These are phyloP conservation scores for Psococerastis gibbosa DNA, from an alignment of 2,888 invertebrate genomes.

Conservation along the genomic window DNA sequence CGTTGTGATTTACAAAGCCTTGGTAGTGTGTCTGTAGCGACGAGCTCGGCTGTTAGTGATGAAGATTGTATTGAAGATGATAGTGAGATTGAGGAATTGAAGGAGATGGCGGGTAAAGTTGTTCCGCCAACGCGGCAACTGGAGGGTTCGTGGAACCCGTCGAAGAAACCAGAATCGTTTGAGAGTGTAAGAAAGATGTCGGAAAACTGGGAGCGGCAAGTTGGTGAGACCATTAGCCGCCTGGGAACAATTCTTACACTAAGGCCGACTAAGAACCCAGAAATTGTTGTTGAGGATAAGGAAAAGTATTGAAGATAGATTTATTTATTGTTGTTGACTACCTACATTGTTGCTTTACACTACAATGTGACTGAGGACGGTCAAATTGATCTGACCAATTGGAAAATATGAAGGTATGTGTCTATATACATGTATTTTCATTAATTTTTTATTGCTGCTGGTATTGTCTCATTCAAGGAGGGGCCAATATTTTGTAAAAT, in stretches of 20 bases:
- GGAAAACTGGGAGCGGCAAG: slow-evolving; percentile 5
- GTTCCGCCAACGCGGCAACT: not conserved
- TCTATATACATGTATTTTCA: too few relatives aligned
- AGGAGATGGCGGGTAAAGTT: slow-evolving; percentile 5
- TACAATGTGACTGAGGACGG: too few relatives aligned
- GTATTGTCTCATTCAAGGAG: too few relatives aligned
- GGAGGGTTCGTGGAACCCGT: not conserved
- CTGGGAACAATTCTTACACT: slow-evolving; percentile 6
- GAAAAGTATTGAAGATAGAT: not conserved
- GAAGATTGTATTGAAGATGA: slow-evolving; percentile 24
- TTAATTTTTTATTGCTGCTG: too few relatives aligned
- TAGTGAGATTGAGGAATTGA: slow-evolving; percentile 18
- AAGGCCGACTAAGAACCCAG: slow-evolving; percentile 2
- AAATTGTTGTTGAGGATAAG: not conserved
- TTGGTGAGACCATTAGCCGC: slow-evolving; percentile 3
- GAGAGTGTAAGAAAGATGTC: slow-evolving; percentile 6
- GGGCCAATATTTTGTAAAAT: too few relatives aligned
- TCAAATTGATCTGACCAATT: too few relatives aligned
- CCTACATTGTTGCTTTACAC: too few relatives aligned
- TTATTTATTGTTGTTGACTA: too few relatives aligned
- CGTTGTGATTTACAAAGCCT: slow-evolving; percentile 35
- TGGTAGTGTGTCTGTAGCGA: slow-evolving; percentile 32
- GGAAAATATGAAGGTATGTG: too few relatives aligned
- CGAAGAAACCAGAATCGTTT: not conserved
- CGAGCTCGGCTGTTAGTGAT: slow-evolving; percentile 31